Evolutionary conservation across 2,888 invertebrate genomes (phyloP), one percentile per base, ranked within the genome.

Genomic region (Drosophila quasianomalipes): DNA sequence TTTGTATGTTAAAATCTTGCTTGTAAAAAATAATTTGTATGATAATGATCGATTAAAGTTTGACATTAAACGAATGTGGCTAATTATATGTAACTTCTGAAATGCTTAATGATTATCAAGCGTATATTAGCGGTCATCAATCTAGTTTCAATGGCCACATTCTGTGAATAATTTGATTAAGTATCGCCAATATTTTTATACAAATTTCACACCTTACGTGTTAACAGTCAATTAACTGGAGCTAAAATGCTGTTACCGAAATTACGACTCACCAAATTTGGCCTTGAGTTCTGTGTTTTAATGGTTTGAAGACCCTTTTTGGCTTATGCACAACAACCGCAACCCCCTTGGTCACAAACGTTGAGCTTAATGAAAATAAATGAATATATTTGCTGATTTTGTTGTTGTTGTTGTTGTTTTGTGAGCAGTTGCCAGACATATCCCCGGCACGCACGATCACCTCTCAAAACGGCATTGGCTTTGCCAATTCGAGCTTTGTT

Each of bases 401-500:
- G 58, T 53, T 52, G 70, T 12, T 35, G 55, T 64, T 67, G 41
- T 64, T 59, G 55, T 41, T 60, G 37, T 49, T 44, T 53, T 54
- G 51, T 28, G 19, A 31, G n/a, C 66, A 75, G 78, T 57, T 63
- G 81, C 28, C 55, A 77, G 65, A 52, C 70, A 83, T 76, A 81
- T 85, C 74, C 79, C 78, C 65, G 70, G 71, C 79, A 82, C 79
- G 81, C 81, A 81, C 82, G 87, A 82, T 79, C 85, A 85, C 79
- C 85, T 83, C 90, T 65, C 12, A 60, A 82, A 83, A 78, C 80
- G 80, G 77, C 79, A 78, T 81, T 77, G 79, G 86, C 76, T 73
- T 79, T 76, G 84, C 83, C 82, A 91, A 90, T 91, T 90, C 86
- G 69, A 82, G 76, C 79, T 71, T 81, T 84, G 85, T 78, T 73